Conservation (phyloP, 2,797 vertebrate genomes). For the Pseudomugil tenellus region DNA sequence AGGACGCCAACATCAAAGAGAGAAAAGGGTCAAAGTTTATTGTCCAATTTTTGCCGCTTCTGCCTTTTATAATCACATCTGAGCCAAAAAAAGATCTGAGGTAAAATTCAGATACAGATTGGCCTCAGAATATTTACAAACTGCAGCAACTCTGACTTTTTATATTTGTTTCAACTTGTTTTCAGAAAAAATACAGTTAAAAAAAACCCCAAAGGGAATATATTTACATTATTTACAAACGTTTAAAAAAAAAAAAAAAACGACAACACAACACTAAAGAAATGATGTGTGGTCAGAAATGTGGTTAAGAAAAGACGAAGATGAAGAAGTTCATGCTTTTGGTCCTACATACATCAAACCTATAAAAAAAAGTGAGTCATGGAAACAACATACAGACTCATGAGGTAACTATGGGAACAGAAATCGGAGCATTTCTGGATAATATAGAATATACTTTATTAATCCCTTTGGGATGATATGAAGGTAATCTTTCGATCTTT, state of each 20-base stretch:
- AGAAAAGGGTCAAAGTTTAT: conserved; percentile 59
- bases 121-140: neutral
- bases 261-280: neutral
- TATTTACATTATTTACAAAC: too few relatives aligned
- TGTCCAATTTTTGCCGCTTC: conserved; percentile 26
- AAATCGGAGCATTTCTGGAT: neutral
- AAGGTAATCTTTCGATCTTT: too few relatives aligned
- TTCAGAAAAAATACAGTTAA: too few relatives aligned
- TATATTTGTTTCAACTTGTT: conserved; percentile 4
- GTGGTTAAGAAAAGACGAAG: neutral
- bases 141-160: neutral
- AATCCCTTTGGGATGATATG: too few relatives aligned
- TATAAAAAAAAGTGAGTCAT: neutral
- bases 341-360: neutral
- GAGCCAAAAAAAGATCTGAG: conserved; percentile 2
- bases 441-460: too few relatives aligned
- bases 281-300: neutral
- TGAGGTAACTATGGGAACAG: neutral
- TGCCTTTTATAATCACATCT: conserved; percentile 23
- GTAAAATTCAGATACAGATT: neutral
- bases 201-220: neutral
- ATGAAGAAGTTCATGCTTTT: neutral
- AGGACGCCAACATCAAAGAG: conserved; percentile 48
- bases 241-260: too few relatives aligned
- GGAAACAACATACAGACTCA: neutral